phyloP scores from a whole-genome alignment of 2,888 invertebrate species.

The Argynnis bischoffii region DNA sequence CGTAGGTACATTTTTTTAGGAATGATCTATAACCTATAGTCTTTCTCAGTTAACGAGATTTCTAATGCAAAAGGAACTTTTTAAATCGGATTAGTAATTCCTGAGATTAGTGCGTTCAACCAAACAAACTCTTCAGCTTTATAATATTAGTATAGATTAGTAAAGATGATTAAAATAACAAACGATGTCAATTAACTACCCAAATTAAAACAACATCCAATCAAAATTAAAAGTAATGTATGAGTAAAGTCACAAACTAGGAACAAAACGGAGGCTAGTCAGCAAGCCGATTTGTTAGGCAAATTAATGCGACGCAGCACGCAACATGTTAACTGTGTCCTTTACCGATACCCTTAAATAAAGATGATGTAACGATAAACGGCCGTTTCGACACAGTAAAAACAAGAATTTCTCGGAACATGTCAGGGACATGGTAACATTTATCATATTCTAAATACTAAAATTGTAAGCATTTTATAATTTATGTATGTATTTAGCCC shows the following conservation, averaged over 20 bases:
- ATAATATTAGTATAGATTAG: no score
- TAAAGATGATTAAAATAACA: no score
- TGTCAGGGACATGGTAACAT: neutral
- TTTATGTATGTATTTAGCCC: no score
- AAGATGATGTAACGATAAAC: slow-evolving; percentile 51
- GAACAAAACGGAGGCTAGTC: slow-evolving; percentile 33
- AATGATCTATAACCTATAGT: no score
- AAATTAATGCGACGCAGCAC: slow-evolving; percentile 40
- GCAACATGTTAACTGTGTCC: slow-evolving; percentile 37
- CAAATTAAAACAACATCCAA: slow-evolving; percentile 15
- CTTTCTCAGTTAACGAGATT: no score
- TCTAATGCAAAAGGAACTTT: no score
- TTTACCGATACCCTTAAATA: slow-evolving; percentile 43
- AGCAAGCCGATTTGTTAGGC: slow-evolving; percentile 42
- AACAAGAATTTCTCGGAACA: neutral
- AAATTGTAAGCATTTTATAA: no score
- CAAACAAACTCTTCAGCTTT: no score
- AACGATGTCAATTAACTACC: neutral
- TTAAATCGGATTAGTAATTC: no score
- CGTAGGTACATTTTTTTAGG: no score
- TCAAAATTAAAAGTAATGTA: slow-evolving; percentile 32
- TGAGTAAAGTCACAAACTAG: slow-evolving; percentile 30
- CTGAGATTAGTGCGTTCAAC: no score
- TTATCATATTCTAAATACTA: neutral
- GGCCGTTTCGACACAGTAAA: slow-evolving; percentile 26